A percentile compares a stretch with the other conserved stretches of the same genome.
These are phyloP conservation scores for Dolichomitus sp. DNA, from an alignment of 2,888 invertebrate genomes.

Conservation along the genomic window DNA sequence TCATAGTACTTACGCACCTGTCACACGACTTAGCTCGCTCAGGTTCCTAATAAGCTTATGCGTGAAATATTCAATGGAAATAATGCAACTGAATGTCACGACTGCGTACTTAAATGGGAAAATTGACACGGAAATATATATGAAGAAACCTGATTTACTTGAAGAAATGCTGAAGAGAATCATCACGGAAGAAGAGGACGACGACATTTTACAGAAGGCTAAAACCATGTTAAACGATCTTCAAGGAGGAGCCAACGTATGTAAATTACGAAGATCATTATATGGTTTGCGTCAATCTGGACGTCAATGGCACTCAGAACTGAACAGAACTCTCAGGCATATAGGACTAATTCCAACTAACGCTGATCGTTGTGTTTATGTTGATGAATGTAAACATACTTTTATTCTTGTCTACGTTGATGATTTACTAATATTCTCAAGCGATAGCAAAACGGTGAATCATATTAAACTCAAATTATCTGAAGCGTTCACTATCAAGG, in stretches of 20 bases:
- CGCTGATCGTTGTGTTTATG: conserved; percentile 9
- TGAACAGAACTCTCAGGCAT: background rate
- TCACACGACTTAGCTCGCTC: conserved; percentile 63
- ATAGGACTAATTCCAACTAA: conserved; percentile 15
- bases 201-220: conserved; percentile 3
- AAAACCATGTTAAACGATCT: background rate
- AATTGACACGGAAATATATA: conserved; percentile 65
- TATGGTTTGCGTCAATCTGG: conserved; percentile 2
- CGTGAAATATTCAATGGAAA: conserved; percentile 58
- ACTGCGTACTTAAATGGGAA: conserved; percentile 71
- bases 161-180: conserved; percentile 32
- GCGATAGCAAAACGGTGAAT: conserved; percentile 25
- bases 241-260: conserved; percentile 21
- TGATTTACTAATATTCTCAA: conserved; percentile 40
- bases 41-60: conserved; percentile 68
- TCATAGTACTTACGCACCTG: conserved; percentile 66
- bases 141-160: conserved; percentile 54
- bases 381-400: background rate
- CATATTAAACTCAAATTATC: conserved; percentile 3
- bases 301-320: conserved; percentile 27
- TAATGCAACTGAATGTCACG: conserved; percentile 71
- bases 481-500: conserved; percentile 5
- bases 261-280: conserved; percentile 6
- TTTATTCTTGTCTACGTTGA: conserved; percentile 30
- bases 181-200: background rate